These are phyloP conservation scores for Acromyrmex heyeri DNA, from an alignment of 1,140 invertebrate species.

Conservation along the genomic window DNA sequence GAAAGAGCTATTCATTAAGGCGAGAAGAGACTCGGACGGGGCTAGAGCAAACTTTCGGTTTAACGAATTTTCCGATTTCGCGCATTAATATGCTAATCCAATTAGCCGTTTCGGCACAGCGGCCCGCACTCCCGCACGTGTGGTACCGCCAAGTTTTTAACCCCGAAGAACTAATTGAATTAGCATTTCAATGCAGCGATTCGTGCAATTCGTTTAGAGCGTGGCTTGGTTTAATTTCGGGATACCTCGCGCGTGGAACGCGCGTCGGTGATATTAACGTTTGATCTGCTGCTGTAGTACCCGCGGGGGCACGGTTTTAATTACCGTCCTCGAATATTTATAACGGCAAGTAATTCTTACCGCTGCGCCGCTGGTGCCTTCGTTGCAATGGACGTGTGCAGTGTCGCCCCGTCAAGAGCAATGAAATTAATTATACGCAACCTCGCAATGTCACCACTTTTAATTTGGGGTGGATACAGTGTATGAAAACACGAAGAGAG, in stretches of 20 bases:
- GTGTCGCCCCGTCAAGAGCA: conserved; percentile 30
- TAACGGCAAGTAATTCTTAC: conserved; percentile 63
- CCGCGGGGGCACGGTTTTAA: conserved; percentile 61
- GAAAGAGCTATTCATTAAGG: conserved; percentile 70
- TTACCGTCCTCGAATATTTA: conserved; percentile 67
- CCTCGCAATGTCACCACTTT: conserved; percentile 38
- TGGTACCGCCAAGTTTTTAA: conserved; percentile 65
- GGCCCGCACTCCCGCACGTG: conserved; percentile 48
- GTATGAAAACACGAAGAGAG: neutral
- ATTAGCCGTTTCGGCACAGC: conserved; percentile 61
- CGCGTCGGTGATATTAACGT: conserved; percentile 69
- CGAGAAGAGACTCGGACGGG: conserved; percentile 31
- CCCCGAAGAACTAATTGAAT: conserved; percentile 63
- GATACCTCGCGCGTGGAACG: conserved; percentile 45
- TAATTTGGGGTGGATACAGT: conserved; percentile 37
- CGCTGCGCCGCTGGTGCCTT: neutral
- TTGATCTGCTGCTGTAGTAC: conserved; percentile 62
- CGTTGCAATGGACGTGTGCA: conserved; percentile 14
- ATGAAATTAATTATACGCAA: conserved; percentile 60
- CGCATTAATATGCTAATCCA: conserved; percentile 59
- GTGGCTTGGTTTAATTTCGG: conserved; percentile 45
- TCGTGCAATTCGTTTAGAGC: conserved; percentile 62
- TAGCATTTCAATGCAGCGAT: conserved; percentile 71
- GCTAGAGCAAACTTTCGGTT: conserved; percentile 49
- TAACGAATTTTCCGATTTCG: conserved; percentile 67